Percentiles rank a stretch among this genome's conserved stretches.
These are phyloP conservation scores for Caenorhabditis virilis DNA, from an alignment of 2,888 invertebrate genomes.

Conservation along the genomic window DNA sequence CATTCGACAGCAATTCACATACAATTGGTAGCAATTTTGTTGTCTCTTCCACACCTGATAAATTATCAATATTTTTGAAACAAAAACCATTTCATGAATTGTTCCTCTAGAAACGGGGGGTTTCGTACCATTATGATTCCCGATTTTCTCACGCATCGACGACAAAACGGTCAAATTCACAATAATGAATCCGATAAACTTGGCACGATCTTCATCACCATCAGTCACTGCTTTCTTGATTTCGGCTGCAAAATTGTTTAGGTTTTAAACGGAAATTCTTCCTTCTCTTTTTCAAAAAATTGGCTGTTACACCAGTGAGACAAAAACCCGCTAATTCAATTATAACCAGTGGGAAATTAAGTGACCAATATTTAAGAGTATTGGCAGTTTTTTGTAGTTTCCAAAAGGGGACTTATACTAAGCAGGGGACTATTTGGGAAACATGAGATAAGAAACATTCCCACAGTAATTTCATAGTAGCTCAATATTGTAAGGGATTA, in stretches of 20 bases:
- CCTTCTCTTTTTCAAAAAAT: neutral
- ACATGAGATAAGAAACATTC: too few relatives aligned
- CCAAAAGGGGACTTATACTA: too few relatives aligned
- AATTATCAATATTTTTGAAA: neutral
- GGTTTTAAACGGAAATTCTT: neutral
- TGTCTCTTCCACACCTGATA: conserved; percentile 27
- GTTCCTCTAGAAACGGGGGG: neutral
- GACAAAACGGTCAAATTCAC: conserved; percentile 42
- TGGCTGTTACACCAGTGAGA: too few relatives aligned
- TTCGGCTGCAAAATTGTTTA: conserved; percentile 11
- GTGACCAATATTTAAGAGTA: too few relatives aligned
- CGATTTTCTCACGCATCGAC: conserved; percentile 24
- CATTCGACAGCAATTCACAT: conserved; percentile 20
- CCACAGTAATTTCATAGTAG: too few relatives aligned
- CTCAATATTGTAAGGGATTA: too few relatives aligned
- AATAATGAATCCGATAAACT: conserved; percentile 42
- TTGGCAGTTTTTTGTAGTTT: too few relatives aligned
- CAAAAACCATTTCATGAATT: too few relatives aligned
- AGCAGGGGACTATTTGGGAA: too few relatives aligned
- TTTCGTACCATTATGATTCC: conserved; percentile 6
- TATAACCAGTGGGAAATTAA: too few relatives aligned
- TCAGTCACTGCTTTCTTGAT: conserved; percentile 17
- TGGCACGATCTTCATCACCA: conserved; percentile 27
- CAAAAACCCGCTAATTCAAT: too few relatives aligned
- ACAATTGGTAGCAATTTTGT: conserved; percentile 15